Base-by-base conservation (phyloP, 2,888 invertebrate genomes). In the Cryptus armator region DNA sequence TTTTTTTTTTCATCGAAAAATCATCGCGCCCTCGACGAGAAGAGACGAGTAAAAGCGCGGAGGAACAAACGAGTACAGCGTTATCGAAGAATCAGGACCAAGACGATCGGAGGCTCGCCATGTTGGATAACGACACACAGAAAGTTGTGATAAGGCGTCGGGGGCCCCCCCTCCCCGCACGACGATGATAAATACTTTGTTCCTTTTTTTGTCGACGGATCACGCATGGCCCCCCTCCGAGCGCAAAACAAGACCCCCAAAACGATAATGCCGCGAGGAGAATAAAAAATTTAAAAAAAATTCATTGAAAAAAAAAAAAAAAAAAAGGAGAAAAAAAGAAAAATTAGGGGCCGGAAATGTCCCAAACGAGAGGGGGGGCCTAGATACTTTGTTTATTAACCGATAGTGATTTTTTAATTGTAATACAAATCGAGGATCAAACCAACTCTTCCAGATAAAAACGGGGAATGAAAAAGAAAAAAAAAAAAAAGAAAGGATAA, bases 121-220 rank as follows among this genome's bases (percentile, higher is more conserved):
- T 86, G 77, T 76, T 87, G 56, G 77, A 86, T 87, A 89, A 84
- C 83, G 89, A 90, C 89, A 89, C 87, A 86, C 88, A 88, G 86
- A 89, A 91, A 90, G 92, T 92, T 93, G 92, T 93, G 93, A 93
- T 93, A 93, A 92, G 91, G 83, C 90, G 91, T 92, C 91, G 90
- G 88, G 62, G 81, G 89, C 90, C 24, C 43, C 29, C 24, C 56
- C 51, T 32, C n/a, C 43, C 37, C 59, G 53, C 32, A 24, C 90
- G 91, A 91, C 91, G 90, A 91, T 92, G 90, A 89, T 81, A 64
- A 74, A 29, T 78, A 76, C 90, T 93, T 92, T 91, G 92, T 93
- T 93, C 91, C 92, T 93, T 85, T 93, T 85, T 91, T 91, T 29
- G 89, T 91, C 89, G 88, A 89, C 87, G 89, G 90, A 91, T 91